Evolutionary conservation across 2,797 vertebrate species (phyloP).

Genomic region (Hippocampus kuda): DNA sequence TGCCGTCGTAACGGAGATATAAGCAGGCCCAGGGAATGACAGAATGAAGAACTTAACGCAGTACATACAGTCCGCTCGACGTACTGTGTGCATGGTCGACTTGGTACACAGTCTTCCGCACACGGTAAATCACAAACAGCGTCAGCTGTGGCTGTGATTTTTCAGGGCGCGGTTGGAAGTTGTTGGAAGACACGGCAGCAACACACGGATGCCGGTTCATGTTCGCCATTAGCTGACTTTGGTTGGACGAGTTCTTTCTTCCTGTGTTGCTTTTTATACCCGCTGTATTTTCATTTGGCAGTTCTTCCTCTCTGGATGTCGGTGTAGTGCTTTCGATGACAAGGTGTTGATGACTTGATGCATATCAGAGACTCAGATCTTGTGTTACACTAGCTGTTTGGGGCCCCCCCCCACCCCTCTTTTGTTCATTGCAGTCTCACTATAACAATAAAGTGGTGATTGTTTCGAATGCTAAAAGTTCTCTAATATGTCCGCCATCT

Average conservation of each 20-base stretch:
- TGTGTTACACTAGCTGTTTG: too few species aligned
- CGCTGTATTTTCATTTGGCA: slow-evolving; percentile 61
- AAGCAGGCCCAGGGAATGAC: background rate
- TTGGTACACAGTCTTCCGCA: too few species aligned
- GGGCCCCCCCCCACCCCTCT: too few species aligned
- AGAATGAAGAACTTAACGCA: background rate
- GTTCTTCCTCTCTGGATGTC: slow-evolving; percentile 53
- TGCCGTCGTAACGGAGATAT: background rate
- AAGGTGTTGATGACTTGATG: background rate
- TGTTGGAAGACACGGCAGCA: background rate
- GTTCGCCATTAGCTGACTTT: slow-evolving; percentile 64
- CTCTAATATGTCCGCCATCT: background rate
- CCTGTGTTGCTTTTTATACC: slow-evolving; percentile 81
- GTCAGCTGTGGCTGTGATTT: background rate
- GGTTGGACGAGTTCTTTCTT: slow-evolving; percentile 78
- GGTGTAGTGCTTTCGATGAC: slow-evolving; percentile 30
- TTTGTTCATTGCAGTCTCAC: background rate
- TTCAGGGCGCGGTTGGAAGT: background rate
- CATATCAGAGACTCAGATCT: slow-evolving; percentile 4
- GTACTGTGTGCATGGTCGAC: background rate
- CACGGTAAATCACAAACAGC: background rate
- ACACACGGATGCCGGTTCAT: background rate
- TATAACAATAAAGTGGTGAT: too few species aligned
- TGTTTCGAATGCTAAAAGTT: background rate
- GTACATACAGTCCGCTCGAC: background rate